These are phyloP conservation scores for Sylvietta virens DNA, from an alignment of 2,113 vertebrate species.

Conservation along the genomic window DNA sequence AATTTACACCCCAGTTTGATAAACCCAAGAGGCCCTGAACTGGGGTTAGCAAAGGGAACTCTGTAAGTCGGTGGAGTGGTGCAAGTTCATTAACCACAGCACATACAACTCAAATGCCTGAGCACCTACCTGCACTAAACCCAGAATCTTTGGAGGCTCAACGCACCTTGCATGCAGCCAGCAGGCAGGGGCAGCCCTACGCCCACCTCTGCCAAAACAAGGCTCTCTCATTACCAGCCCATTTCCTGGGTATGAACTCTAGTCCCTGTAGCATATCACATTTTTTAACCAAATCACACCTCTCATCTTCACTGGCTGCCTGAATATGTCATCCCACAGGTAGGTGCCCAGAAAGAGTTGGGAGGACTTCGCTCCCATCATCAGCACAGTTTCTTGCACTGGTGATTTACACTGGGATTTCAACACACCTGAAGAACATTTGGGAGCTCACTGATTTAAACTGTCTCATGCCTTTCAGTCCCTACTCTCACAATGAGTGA, in stretches of 20 bases:
- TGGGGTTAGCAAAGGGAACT: background rate
- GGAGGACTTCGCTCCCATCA: background rate
- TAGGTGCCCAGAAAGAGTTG: background rate
- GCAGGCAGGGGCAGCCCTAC: background rate
- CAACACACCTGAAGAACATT: background rate
- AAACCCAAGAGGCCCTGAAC: background rate
- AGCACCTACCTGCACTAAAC: background rate
- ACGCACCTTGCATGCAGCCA: background rate
- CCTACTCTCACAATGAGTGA: background rate
- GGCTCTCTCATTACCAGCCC: background rate
- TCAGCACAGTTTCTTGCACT: background rate
- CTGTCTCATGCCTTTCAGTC: background rate
- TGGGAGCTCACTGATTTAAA: background rate
- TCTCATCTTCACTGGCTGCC: background rate
- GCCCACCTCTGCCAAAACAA: background rate
- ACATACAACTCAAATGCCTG: background rate
- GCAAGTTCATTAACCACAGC: background rate
- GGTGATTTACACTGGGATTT: background rate
- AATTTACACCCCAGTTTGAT: background rate
- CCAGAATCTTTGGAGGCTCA: background rate
- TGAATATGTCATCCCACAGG: background rate
- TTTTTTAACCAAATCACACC: background rate
- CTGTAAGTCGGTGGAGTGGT: background rate
- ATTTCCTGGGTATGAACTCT: background rate
- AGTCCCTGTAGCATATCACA: background rate